Percentiles rank a stretch among this genome's conserved stretches.
These are phyloP conservation scores for Agelastica alni DNA, from an alignment of 2,888 invertebrate genomes.

Conservation along the genomic window DNA sequence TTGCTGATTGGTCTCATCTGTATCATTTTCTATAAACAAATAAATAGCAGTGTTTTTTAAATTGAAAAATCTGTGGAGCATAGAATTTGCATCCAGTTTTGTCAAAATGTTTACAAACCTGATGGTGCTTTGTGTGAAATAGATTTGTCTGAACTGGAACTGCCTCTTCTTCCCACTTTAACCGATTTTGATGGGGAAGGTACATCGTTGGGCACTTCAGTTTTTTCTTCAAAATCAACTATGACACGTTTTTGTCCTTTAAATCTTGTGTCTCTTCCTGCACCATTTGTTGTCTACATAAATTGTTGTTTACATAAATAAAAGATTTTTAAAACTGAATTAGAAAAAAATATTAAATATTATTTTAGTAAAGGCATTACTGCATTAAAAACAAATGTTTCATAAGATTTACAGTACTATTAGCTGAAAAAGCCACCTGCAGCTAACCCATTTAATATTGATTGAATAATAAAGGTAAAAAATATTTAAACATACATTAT, in stretches of 20 bases:
- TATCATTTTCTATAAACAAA: constrained; percentile 22
- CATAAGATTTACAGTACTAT: no score
- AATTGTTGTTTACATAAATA: no score
- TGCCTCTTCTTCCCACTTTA: constrained; percentile 16
- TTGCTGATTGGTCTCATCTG: constrained; percentile 3
- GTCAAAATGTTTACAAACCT: constrained; percentile 9
- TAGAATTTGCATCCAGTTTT: not conserved
- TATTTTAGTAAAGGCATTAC: no score
- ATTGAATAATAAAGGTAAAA: no score
- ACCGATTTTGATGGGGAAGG: constrained; percentile 7
- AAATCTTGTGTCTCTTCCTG: constrained; percentile 54
- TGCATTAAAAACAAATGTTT: no score
- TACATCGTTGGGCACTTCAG: not conserved
- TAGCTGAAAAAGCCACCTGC: no score
- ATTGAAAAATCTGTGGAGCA: not conserved
- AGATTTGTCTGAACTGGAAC: constrained; percentile 23
- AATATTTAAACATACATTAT: no score
- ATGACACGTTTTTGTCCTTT: constrained; percentile 58
- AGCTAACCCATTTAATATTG: no score
- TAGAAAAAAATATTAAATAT: no score
- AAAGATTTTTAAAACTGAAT: no score
- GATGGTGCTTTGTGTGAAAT: constrained; percentile 5
- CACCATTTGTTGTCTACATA: constrained; percentile 46
- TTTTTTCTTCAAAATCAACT: constrained; percentile 48
- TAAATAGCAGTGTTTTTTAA: no score